phyloP scores from a whole-genome alignment of 2,888 invertebrate species.

The Caenorhabditis uteleia region DNA sequence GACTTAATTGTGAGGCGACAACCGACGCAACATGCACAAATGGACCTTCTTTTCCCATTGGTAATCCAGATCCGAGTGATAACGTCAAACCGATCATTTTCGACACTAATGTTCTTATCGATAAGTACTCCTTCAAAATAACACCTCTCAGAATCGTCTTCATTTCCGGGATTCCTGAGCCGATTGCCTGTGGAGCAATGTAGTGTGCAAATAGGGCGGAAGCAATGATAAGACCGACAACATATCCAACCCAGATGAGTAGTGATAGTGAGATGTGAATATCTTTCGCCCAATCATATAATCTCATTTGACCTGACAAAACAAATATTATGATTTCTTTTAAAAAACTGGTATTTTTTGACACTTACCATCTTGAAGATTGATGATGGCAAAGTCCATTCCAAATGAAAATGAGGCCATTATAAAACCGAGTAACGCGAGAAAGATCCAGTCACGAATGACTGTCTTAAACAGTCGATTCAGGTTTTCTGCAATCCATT shows the following conservation, averaged over 20 bases:
- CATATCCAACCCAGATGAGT: slow-evolving; percentile 58
- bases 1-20: slow-evolving; percentile 88
- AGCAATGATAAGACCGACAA: slow-evolving; percentile 48
- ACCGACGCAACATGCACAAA: slow-evolving; percentile 98
- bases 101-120: slow-evolving; percentile 89
- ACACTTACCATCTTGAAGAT: slow-evolving; percentile 54
- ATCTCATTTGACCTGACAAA: slow-evolving; percentile 38
- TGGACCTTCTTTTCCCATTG: slow-evolving; percentile 97
- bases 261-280: slow-evolving; percentile 18
- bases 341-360: not conserved
- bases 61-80: slow-evolving; percentile 91
- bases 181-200: slow-evolving; percentile 95
- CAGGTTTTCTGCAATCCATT: not conserved
- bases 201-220: slow-evolving; percentile 82
- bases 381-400: slow-evolving; percentile 62
- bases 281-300: slow-evolving; percentile 25
- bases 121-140: slow-evolving; percentile 93
- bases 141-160: slow-evolving; percentile 93
- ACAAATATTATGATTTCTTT: not conserved
- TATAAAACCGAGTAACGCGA: slow-evolving; percentile 71
- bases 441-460: slow-evolving; percentile 71
- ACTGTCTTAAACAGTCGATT: slow-evolving; percentile 25
- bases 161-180: slow-evolving; percentile 63
- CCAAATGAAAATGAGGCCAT: slow-evolving; percentile 70
- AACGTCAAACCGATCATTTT: slow-evolving; percentile 93